phyloP scores from a whole-genome alignment of 1,140 invertebrate genomes.

The Brachionus koreanus region DNA sequence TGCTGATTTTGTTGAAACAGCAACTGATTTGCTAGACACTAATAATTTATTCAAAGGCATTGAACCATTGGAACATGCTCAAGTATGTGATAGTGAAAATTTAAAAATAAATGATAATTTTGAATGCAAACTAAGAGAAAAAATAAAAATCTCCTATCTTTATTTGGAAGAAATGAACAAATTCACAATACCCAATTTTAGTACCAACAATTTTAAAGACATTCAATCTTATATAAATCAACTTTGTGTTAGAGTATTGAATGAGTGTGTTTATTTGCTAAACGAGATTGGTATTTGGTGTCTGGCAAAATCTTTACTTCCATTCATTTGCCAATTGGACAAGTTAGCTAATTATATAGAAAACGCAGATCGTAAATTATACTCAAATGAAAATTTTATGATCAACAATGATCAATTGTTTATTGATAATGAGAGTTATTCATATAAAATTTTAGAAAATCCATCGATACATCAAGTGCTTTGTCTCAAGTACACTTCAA shows the following conservation, averaged over 20 bases:
- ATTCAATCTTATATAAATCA: background rate
- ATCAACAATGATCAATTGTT: background rate
- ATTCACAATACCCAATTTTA: background rate
- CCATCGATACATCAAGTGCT: background rate
- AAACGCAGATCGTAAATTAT: background rate
- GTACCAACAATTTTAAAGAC: background rate
- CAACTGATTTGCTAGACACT: conserved; percentile 24
- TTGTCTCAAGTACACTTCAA: background rate
- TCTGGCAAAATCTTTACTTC: conserved; percentile 10
- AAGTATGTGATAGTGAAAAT: background rate
- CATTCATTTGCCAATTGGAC: conserved; percentile 37
- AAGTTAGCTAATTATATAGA: conserved; percentile 3
- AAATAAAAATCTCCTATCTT: conserved; percentile 13
- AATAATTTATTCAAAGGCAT: conserved; percentile 13
- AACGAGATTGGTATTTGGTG: conserved; percentile 40
- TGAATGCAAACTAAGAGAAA: background rate
- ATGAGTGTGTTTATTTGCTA: conserved; percentile 29
- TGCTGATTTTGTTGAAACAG: conserved; percentile 19
- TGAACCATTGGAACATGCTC: background rate
- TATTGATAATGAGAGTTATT: background rate
- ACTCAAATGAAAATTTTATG: background rate
- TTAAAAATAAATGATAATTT: background rate
- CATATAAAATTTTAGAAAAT: background rate
- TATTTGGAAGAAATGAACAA: conserved; percentile 24
- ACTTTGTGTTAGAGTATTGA: conserved; percentile 17